Base-by-base conservation (phyloP, 2,888 invertebrate species). In the Tipula vernalis region DNA sequence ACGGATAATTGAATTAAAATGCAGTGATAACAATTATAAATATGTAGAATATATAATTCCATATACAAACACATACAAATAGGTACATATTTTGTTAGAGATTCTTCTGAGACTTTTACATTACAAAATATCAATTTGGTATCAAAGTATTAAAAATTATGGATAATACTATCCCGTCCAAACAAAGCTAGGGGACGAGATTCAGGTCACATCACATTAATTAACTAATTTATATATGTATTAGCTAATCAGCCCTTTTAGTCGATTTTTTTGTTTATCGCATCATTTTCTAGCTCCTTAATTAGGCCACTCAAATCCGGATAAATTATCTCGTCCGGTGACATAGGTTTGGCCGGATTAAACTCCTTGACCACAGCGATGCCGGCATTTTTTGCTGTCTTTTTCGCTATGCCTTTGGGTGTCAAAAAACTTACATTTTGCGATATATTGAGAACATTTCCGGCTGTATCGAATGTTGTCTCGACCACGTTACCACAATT, bases 391-490 rank as follows among this genome's bases (percentile, higher is more conserved):
- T 95, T 94, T 0, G 93, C 94, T 85, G 94, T 93, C 87, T 92
- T 91, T 89, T 94, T 95, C 28, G 93, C 94, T 18, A 95, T 90
- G 2, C 95, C 94, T 90, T 94, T 95, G 8, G 95, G 94, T 3
- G 94, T 95, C 5, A 96, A 92, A 88, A 94, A 92, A 89, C 93
- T 93, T 0, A 94, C 92, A 91, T 95, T 95, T 89, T 94, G 92
- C 39, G 94, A 94, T 2, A 95, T 93, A 89, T 93, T 91, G 47
- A 94, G 94, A 0, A 95, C 93, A 91, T 96, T 95, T 8, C 96
- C 96, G 5, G 95, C 93, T 0, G 95, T 93, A 89, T 94, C 93
- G 85, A 96, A 92, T 0, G 95, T 94, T 89, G 95, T 93, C 85
- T 93, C 93, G 0, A 96, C 94, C 4, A 95, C 92, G 87, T 92